These are phyloP conservation scores for Loriculus beryllinus DNA, from an alignment of 2,797 vertebrate genomes.

Conservation along the genomic window DNA sequence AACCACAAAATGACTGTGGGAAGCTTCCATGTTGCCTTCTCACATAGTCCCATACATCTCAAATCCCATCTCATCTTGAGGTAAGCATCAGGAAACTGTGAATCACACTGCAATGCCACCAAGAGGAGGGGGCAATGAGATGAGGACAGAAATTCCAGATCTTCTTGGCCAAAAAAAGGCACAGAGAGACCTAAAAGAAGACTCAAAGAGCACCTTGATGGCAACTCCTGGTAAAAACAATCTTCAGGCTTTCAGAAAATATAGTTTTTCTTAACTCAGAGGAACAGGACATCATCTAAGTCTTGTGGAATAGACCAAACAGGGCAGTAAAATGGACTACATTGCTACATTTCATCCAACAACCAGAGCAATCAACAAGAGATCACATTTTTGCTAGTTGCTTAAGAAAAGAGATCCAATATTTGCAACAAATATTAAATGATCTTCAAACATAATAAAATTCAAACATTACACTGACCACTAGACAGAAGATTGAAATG, in stretches of 20 bases:
- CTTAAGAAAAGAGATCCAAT: background rate
- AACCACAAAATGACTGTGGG: background rate
- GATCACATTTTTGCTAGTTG: background rate
- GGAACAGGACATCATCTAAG: background rate
- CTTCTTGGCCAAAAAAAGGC: background rate
- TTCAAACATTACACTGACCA: background rate
- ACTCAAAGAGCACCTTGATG: background rate
- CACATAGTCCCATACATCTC: background rate
- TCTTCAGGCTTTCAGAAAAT: background rate
- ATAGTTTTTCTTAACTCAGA: background rate
- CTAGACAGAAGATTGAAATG: background rate
- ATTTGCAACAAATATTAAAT: background rate
- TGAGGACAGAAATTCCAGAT: background rate
- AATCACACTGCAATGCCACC: background rate
- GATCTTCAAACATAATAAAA: background rate
- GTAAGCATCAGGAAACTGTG: background rate
- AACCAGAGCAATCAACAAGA: background rate
- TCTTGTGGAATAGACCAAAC: background rate
- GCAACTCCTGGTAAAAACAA: rapidly evolving
- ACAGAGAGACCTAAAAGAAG: rapidly evolving
- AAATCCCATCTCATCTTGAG: background rate
- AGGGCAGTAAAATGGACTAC: rapidly evolving
- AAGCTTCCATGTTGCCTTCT: background rate
- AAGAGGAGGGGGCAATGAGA: background rate
- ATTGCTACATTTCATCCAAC: background rate